Base-by-base conservation (phyloP, 2,113 vertebrate genomes). In the Acinonyx jubatus region DNA sequence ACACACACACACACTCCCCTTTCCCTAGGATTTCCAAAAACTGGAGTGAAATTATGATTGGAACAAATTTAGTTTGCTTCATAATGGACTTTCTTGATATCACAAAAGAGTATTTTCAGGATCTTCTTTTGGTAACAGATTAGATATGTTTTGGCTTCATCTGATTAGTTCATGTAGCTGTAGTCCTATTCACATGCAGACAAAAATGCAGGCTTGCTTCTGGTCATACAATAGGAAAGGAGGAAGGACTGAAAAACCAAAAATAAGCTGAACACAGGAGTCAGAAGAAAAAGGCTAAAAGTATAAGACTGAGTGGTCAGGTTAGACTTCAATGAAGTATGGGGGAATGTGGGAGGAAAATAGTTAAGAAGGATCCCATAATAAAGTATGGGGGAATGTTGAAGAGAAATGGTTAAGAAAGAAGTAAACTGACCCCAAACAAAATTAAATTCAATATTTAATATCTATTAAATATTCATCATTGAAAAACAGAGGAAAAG, bases 21-120 rank as follows among this genome's bases (percentile, higher is more conserved):
- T 61, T 61, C 57, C 57, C 57, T 61, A 23, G 12, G n/a, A 48
- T 33, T 66, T 89, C 63, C 41, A 48, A 66, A 78, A 94, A 74
- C 12, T 89, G 25, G 16, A 85, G 41, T n/a, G 85, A 84, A 88
- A 73, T 33, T 76, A 48, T 41, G 45, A 91, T 36, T 29, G 69
- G 52, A 78, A 95, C 66, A 88, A 29, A 69, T 45, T 69, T 69
- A 23, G 21, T 89, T 95, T 68, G n/a, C 63, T 80, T 96, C 86
- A 87, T 27, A 91, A 45, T 18, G 52, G 45, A 63, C n/a, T 91
- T 91, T 83, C 88, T 61, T 85, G 45, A 41, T 36, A 57, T 11
- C 52, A 69, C 45, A 95, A 92, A 83, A 9, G 27, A 29, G 7
- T 8, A 84, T 83, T 88, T 90, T 76, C 74, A 87, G 65, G 16